Percentiles rank a stretch among this genome's conserved stretches.
Evolutionary conservation across 2,113 vertebrate genomes (phyloP).

Genomic region (zebrafish (Danio rerio)): DNA sequence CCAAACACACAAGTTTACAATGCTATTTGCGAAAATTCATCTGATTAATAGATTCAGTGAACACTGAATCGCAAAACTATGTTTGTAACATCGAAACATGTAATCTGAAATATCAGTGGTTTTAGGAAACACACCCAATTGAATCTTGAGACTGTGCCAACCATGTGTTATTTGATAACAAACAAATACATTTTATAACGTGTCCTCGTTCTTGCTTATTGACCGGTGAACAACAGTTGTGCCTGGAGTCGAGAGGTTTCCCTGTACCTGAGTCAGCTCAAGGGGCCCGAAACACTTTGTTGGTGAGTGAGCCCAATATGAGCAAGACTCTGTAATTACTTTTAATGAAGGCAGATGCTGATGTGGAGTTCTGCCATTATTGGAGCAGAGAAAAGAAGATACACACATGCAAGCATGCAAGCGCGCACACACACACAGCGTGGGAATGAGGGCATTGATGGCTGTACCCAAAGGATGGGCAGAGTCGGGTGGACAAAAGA

Average conservation of each 20-base stretch:
- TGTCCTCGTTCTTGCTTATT: conserved; percentile 10
- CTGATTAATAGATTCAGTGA: no score
- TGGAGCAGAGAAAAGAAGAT: conserved; percentile 46
- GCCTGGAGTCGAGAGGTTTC: conserved; percentile 15
- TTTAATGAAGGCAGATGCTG: conserved; percentile 62
- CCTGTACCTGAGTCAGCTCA: conserved; percentile 33
- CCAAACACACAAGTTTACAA: no score
- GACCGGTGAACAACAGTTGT: background rate
- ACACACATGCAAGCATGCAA: conserved; percentile 8
- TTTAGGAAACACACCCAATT: no score
- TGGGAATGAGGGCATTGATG: conserved; percentile 40
- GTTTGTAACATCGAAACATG: no score
- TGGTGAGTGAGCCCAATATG: conserved; percentile 13
- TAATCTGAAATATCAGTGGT: no score
- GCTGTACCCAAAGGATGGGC: background rate
- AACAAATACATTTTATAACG: background rate
- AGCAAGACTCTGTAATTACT: conserved; percentile 55
- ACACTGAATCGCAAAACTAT: no score
- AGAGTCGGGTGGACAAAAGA: conserved; percentile 26
- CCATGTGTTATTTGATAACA: background rate
- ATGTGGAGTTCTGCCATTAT: conserved; percentile 58
- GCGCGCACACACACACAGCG: conserved; percentile 32
- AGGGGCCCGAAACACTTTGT: background rate
- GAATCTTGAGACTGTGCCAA: background rate
- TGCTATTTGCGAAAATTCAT: no score